phyloP scores from a whole-genome alignment of 2,797 vertebrate species.

The Halcyon leucocephala region DNA sequence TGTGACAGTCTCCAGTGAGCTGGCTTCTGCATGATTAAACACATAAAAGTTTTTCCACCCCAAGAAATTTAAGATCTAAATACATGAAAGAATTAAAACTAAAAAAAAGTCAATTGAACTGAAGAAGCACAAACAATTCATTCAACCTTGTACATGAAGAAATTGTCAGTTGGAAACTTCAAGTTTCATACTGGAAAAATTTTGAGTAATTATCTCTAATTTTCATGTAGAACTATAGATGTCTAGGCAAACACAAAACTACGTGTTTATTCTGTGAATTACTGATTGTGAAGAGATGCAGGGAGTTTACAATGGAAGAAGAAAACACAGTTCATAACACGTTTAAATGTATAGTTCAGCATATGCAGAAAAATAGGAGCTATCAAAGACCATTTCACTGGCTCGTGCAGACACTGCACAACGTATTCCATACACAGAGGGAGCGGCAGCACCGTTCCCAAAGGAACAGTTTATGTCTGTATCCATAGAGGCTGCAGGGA shows the following conservation, averaged over 20 bases:
- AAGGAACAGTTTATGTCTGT: constrained; percentile 19
- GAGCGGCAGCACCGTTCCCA: not conserved
- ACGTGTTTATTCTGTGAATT: not conserved
- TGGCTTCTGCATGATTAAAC: not conserved
- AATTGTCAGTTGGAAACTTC: not conserved
- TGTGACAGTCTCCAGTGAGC: not conserved
- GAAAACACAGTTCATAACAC: not conserved
- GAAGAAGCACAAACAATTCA: not conserved
- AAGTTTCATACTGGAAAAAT: not conserved
- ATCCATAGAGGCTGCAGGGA: not conserved
- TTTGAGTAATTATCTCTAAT: not conserved
- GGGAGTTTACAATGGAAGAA: not conserved
- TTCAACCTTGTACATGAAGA: not conserved
- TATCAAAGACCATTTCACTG: constrained; percentile 23
- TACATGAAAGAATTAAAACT: not conserved
- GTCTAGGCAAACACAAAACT: not conserved
- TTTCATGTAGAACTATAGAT: too few species aligned
- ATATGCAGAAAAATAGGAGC: not conserved
- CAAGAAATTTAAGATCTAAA: not conserved
- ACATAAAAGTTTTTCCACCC: not conserved
- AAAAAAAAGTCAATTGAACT: not conserved
- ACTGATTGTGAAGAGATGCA: not conserved
- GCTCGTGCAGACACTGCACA: not conserved
- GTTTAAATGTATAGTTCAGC: not conserved
- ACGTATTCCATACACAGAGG: not conserved